Conservation (phyloP, 2,113 vertebrate species). For the Microcebus murinus region DNA sequence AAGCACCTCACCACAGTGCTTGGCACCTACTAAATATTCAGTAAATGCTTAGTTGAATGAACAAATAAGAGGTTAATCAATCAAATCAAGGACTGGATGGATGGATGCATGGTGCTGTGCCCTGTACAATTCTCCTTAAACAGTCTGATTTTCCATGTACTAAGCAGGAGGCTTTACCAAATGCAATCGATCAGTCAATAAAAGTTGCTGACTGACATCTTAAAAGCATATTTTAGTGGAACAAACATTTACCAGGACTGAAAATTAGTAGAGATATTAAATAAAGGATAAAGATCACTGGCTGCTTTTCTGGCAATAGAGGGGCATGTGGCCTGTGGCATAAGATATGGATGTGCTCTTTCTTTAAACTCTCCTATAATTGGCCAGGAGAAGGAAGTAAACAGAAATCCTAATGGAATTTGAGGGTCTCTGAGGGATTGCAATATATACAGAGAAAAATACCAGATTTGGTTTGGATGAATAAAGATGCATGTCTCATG, state of each 20-base stretch:
- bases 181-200: background rate
- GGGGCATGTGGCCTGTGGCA: conserved; percentile 50
- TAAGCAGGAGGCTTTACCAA: background rate
- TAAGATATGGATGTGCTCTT: conserved; percentile 51
- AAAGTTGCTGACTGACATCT: background rate
- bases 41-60: background rate
- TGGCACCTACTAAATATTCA: background rate
- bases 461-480: conserved; percentile 63
- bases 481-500: conserved; percentile 68
- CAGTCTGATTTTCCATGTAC: background rate
- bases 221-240: conserved; percentile 46
- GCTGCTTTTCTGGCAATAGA: conserved; percentile 26
- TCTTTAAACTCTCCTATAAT: conserved; percentile 56
- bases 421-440: conserved; percentile 54
- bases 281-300: conserved; percentile 50
- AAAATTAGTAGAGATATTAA: conserved; percentile 63
- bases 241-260: conserved; percentile 48
- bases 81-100: background rate
- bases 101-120: background rate
- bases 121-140: background rate
- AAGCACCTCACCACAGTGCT: background rate
- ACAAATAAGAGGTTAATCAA: background rate
- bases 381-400: conserved; percentile 72
- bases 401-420: conserved; percentile 75
- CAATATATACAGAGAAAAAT: conserved; percentile 50